A percentile compares a stretch with the other conserved stretches of the same genome.
Conservation (phyloP, 2,888 invertebrate species). For the Heliconius ethilla region DNA sequence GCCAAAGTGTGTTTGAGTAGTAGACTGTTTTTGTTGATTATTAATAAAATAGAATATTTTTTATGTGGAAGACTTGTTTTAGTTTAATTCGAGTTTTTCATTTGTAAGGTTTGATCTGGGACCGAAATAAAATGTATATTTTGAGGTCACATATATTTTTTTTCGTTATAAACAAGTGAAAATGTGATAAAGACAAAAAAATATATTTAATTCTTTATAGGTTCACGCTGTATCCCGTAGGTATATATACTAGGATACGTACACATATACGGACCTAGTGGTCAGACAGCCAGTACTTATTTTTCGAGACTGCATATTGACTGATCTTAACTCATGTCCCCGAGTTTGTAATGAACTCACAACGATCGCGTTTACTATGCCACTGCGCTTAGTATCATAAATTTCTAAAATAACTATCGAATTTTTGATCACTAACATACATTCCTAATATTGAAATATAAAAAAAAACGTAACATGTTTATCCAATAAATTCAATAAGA, state of each 20-base stretch:
- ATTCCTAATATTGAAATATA: background rate
- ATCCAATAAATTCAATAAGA: background rate
- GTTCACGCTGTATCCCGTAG: background rate
- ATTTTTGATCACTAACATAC: background rate
- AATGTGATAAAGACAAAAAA: background rate
- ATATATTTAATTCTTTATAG: background rate
- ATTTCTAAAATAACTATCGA: background rate
- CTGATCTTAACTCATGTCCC: background rate
- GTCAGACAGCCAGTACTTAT: too few species aligned
- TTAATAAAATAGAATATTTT: background rate
- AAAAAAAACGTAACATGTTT: background rate
- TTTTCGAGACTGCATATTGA: too few species aligned
- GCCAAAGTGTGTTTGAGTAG: constrained; percentile 21
- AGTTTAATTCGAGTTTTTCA: background rate
- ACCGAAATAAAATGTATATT: background rate
- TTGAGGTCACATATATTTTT: background rate
- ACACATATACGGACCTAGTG: too few species aligned
- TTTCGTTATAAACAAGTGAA: background rate
- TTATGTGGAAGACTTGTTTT: background rate
- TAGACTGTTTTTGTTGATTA: constrained; percentile 19
- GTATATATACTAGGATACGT: too few species aligned
- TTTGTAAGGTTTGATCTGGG: background rate
- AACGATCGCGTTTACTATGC: background rate
- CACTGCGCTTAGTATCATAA: background rate
- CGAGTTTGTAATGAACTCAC: background rate